A percentile compares a stretch with the other conserved stretches of the same genome.
Evolutionary conservation across 2,797 vertebrate genomes (phyloP).

Genomic region (Morus bassanus): DNA sequence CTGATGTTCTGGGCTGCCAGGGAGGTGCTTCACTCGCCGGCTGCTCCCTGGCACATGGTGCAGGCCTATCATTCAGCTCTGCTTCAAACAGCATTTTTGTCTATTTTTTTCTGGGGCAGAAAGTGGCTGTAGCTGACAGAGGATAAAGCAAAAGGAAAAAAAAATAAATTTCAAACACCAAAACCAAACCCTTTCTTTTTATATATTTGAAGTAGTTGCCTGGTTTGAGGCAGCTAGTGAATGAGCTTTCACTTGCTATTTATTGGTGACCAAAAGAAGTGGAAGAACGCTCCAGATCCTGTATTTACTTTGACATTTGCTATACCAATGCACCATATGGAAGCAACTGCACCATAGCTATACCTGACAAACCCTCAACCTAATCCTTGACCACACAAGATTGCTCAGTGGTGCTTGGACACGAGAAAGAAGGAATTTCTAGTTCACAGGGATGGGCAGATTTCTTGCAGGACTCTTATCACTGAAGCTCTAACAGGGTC

Average conservation of each 20-base stretch:
- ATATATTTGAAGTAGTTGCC: not conserved
- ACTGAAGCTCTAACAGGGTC: not conserved
- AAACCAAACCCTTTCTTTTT: not conserved
- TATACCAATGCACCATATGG: not conserved
- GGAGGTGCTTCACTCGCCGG: not conserved
- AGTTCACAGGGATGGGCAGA: not conserved
- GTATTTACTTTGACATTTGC: not conserved
- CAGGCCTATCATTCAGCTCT: not conserved
- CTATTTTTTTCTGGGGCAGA: not conserved
- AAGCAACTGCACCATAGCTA: not conserved
- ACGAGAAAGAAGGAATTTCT: not conserved
- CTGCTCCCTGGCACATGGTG: not conserved
- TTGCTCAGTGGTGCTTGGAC: not conserved
- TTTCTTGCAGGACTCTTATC: not conserved
- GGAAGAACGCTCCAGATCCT: not conserved
- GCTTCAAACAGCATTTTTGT: not conserved
- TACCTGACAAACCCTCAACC: not conserved
- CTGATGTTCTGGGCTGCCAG: not conserved
- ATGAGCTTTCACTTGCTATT: not conserved
- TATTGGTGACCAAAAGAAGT: not conserved
- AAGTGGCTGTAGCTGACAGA: not conserved
- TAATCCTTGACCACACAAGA: not conserved
- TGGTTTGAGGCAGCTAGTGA: not conserved
- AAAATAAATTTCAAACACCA: not conserved
- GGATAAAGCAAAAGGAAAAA: not conserved